These are phyloP conservation scores for Ganaspis sp. DNA, from an alignment of 1,140 invertebrate species.

Conservation along the genomic window DNA sequence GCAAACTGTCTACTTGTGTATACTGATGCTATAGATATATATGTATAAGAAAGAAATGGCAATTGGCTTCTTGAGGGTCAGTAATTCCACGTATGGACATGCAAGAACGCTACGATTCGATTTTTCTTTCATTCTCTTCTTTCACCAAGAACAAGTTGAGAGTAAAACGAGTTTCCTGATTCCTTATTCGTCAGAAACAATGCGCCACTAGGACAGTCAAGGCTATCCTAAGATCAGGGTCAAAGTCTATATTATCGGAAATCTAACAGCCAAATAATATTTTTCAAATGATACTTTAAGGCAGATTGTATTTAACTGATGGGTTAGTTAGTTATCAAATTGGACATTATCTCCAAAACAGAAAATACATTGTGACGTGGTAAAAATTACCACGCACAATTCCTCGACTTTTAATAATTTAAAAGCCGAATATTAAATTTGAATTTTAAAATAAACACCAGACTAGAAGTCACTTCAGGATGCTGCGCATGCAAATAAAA, in stretches of 20 bases:
- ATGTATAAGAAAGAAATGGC: constrained; percentile 44
- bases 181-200: constrained; percentile 61
- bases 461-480: too few relatives aligned
- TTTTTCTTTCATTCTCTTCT: constrained; percentile 47
- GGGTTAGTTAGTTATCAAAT: too few relatives aligned
- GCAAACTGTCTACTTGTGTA: constrained; percentile 41
- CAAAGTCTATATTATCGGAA: constrained; percentile 39
- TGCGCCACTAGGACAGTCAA: constrained; percentile 53
- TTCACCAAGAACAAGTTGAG: constrained; percentile 41
- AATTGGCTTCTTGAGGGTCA: constrained; percentile 47
- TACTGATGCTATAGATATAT: not conserved
- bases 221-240: constrained; percentile 42
- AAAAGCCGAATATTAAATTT: too few relatives aligned
- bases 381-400: too few relatives aligned
- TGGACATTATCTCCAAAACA: too few relatives aligned
- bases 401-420: too few relatives aligned
- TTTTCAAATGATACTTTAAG: too few relatives aligned
- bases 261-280: not conserved
- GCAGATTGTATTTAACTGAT: too few relatives aligned
- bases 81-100: constrained; percentile 57
- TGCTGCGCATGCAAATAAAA: too few relatives aligned
- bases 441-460: too few relatives aligned
- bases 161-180: constrained; percentile 61
- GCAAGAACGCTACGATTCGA: constrained; percentile 49
- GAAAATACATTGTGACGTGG: too few relatives aligned